A percentile compares a stretch with the other conserved stretches of the same genome.
Evolutionary conservation across 53 echinoderm and acorn worm species (phyloP).

Genomic region (Hippasteria phrygiana): DNA sequence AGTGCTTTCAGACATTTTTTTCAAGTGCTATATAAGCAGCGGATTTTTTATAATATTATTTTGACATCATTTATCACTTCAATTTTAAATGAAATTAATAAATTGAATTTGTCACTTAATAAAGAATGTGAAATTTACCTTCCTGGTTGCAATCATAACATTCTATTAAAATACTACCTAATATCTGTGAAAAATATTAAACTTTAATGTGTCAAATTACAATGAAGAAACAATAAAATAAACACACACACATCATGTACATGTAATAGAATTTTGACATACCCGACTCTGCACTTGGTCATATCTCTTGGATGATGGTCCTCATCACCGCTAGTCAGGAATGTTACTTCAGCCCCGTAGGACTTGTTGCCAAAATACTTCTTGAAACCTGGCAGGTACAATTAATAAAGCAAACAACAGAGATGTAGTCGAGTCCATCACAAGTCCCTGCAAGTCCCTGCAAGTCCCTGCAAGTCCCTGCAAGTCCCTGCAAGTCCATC

Average conservation of each 20-base stretch:
- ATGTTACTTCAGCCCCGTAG: conserved; percentile 83
- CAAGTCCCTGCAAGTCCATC: no score
- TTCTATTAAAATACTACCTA: no score
- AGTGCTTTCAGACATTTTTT: no score
- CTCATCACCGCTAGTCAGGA: conserved; percentile 81
- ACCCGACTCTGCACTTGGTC: conserved; percentile 87
- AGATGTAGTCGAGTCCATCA: background rate
- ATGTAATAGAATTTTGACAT: conserved; percentile 18
- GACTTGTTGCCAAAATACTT: conserved; percentile 81
- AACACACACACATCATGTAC: background rate
- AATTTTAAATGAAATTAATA: no score
- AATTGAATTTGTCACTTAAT: no score
- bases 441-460: no score
- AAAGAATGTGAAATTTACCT: no score
- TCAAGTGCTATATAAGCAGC: no score
- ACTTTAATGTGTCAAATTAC: background rate
- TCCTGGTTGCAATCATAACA: no score
- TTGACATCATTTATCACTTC: no score
- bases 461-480: no score
- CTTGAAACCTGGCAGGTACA: conserved; percentile 73
- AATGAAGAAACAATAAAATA: background rate
- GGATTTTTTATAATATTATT: no score
- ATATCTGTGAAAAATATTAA: background rate
- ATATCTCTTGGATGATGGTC: conserved; percentile 89
- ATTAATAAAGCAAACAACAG: background rate